Evolutionary conservation across 2,888 invertebrate species (phyloP), one percentile per base, ranked within the genome.

Genomic region (Atherix ibis): DNA sequence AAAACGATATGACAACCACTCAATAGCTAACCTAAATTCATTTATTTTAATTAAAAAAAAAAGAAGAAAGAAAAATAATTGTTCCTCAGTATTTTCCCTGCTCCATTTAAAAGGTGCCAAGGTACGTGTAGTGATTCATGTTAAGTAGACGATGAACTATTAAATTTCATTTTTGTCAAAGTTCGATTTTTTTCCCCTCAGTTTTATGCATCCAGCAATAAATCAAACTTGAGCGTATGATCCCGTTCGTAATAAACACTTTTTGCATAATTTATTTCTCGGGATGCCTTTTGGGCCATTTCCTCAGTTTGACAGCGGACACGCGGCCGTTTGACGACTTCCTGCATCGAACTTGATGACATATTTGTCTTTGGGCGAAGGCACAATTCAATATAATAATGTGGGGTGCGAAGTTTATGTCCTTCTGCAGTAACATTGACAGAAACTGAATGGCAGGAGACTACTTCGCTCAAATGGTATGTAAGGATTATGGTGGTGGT

Each of bases 251-350:
- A 77, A 62, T 78, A 78, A 53, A 88, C 73, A 50, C 77, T 77
- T 57, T 82, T 81, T 36, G 91, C 91, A 61, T 84, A 84, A 51
- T 84, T 87, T 42, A 92, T 83, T 67, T 56, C 56, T 51, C 58
- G 48, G 18, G 58, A 54, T 12, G 59, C 58, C 39, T 51, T 50
- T 36, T 58, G 56, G 4, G 82, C 77, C 32, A 77, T 67, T 37
- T 71, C 69, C 40, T 72, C 71, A 31, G 68, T 71, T 46, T 79
- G 76, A 49, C 82, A 83, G 27, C 79, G 65, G 16, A 84, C 76
- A 47, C 75, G 67, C 1, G 82, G 82, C 44, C 74, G 64, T 45
- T 75, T 73, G 22, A 72, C 58, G 14, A 36, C 35, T 27, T 41
- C 43, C 5, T 37, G 39, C 5, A 17, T 16, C 10, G 38, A 37